Base-by-base conservation (phyloP, 2,888 invertebrate genomes). In the Stomorhina lunata region DNA sequence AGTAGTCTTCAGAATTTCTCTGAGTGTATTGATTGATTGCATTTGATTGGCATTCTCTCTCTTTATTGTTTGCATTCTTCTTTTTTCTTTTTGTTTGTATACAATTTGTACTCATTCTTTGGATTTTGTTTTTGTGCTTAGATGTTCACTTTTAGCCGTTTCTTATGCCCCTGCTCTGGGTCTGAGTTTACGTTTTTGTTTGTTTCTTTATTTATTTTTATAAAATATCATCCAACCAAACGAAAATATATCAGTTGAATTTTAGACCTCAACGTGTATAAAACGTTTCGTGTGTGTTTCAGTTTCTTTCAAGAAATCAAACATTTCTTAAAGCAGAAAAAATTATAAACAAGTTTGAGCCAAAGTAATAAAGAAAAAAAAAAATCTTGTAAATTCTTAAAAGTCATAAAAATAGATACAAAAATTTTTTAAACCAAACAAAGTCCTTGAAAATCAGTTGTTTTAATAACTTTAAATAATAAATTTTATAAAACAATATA, bases 211-310 rank as follows among this genome's bases (percentile, higher is more conserved):
- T 27, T 15, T 63, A 17, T 57, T 66, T 72, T 80, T 75, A 84
- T 85, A 86, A 86, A 85, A 84, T 80, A 84, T 83, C 80, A 81
- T 68, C 22, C 59, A 71, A 37, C 65, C 27, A 59, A 5, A 77
- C 43, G 12, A 10, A 75, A 80, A 43, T 32, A 37, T 57, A 78
- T 84, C 84, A 86, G 86, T 86, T 57, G 66, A 75, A 48, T 80
- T 81, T 84, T 43, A 81, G 40, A 83, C 63, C 59, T 69, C 57
- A 78, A 57, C 76, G 76, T 34, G 79, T 84, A 15, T 27, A 57
- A 71, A 61, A 55, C 84, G 69, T 78, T 29, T 53, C 7, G 43
- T 29, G 25, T 40, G 12, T 27, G 5, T 40, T 12, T 10, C 22
- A 10, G 20, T 65, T 22, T 68, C 10, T 5, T n/a, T 48, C 2